Evolutionary conservation across 2,888 invertebrate genomes (phyloP).

Genomic region (Cerceris ruficornis): DNA sequence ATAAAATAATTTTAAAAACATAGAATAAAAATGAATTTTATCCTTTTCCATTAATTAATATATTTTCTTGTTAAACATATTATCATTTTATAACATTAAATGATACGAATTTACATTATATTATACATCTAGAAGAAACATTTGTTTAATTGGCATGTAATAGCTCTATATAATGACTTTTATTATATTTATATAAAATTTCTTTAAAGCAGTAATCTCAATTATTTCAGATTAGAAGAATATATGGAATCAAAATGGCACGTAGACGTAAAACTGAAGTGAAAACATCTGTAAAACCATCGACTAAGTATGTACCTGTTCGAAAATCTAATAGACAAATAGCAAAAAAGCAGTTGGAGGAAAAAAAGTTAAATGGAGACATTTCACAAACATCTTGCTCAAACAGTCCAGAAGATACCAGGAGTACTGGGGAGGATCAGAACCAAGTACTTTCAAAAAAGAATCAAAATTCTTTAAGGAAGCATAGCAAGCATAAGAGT

Average conservation of each 20-base stretch:
- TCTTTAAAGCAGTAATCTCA: constrained; percentile 10
- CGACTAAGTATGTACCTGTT: constrained; percentile 71
- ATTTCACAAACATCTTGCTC: constrained; percentile 50
- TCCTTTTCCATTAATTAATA: not conserved
- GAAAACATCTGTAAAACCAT: constrained; percentile 70
- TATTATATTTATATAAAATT: not conserved
- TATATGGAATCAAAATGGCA: constrained; percentile 73
- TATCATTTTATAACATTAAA: not conserved
- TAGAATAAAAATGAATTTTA: not conserved
- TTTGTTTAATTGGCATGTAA: constrained; percentile 1
- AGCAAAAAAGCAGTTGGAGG: constrained; percentile 77
- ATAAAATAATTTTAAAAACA: not conserved
- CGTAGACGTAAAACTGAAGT: constrained; percentile 76
- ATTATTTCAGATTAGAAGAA: constrained; percentile 56
- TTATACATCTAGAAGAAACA: not conserved
- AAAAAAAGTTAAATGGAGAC: constrained; percentile 75
- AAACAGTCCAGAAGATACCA: constrained; percentile 67
- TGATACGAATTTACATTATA: not conserved
- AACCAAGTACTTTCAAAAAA: constrained; percentile 50
- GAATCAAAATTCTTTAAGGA: constrained; percentile 57
- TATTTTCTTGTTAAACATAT: not conserved
- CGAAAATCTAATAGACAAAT: constrained; percentile 79
- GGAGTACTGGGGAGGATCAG: constrained; percentile 58
- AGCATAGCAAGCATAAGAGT: constrained; percentile 59
- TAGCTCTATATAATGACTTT: not conserved